These are phyloP conservation scores for Pygoscelis antarcticus DNA, from an alignment of 2,113 vertebrate species.

Conservation along the genomic window DNA sequence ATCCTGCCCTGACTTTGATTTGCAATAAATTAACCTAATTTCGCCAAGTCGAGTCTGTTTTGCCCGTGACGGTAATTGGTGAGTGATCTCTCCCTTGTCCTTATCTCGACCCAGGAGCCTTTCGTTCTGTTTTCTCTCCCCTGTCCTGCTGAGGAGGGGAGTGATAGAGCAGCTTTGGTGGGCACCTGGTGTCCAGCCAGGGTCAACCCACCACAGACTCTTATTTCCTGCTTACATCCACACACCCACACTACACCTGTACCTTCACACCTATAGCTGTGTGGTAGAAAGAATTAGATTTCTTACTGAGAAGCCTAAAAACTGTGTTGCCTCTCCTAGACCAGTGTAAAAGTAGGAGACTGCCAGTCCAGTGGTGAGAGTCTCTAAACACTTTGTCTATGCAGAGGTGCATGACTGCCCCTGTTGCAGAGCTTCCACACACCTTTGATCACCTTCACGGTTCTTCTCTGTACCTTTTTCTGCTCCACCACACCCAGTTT, in stretches of 20 bases:
- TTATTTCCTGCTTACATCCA: neutral
- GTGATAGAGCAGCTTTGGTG: neutral
- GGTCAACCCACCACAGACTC: neutral
- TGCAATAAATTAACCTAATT: neutral
- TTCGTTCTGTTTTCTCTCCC: neutral
- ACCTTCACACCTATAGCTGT: neutral
- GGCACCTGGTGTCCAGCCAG: neutral
- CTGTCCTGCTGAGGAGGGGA: neutral
- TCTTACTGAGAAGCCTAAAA: neutral
- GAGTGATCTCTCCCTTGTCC: neutral
- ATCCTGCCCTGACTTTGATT: neutral
- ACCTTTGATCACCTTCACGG: neutral
- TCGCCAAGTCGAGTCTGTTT: neutral
- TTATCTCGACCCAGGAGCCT: neutral
- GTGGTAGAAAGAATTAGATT: neutral
- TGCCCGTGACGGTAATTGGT: neutral
- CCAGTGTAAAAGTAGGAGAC: neutral
- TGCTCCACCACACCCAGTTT: neutral
- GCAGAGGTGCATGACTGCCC: neutral
- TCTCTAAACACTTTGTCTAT: neutral
- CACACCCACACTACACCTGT: neutral
- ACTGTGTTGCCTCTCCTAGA: neutral
- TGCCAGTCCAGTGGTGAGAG: neutral
- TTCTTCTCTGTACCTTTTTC: neutral
- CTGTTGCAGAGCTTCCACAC: neutral